A percentile compares a stretch with the other conserved stretches of the same genome.
Conservation (phyloP, 30 jellyfish, hydroid and myxozoan genomes). For the Rhopilema esculentum region DNA sequence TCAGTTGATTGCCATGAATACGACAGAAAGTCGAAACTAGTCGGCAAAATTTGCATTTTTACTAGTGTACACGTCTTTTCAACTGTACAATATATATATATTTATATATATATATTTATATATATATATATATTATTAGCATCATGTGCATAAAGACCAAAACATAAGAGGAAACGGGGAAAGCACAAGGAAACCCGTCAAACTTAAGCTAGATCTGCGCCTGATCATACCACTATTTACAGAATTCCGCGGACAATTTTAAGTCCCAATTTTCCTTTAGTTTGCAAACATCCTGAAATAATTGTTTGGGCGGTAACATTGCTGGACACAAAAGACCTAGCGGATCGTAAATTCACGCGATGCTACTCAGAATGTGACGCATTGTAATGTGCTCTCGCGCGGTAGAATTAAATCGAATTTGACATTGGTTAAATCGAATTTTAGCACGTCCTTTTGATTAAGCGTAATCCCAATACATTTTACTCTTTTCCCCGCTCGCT, state of each 20-base stretch:
- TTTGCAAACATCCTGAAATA: conserved; percentile 38
- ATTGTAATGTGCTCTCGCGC: not conserved
- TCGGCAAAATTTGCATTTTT: too few species aligned
- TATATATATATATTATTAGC: too few species aligned
- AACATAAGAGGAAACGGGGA: not conserved
- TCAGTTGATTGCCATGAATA: too few species aligned
- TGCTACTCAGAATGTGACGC: not conserved
- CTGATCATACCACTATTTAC: conserved; percentile 21
- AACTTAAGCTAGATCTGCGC: not conserved
- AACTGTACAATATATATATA: too few species aligned
- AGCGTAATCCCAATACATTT: conserved; percentile 24
- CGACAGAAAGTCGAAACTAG: too few species aligned
- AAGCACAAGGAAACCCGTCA: not conserved
- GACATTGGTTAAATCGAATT: not conserved
- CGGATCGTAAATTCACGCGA: conserved; percentile 38
- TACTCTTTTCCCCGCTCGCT: not conserved
- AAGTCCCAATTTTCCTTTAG: not conserved
- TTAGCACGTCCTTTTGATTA: conserved; percentile 2
- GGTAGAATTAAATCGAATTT: not conserved
- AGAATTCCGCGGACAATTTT: too few species aligned
- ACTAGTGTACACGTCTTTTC: too few species aligned
- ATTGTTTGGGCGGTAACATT: conserved; percentile 10
- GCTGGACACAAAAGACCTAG: conserved; percentile 29
- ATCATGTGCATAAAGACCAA: not conserved
- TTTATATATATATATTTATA: too few species aligned